phyloP scores from a whole-genome alignment of 1,140 invertebrate species.

The Drosophila neocordata region DNA sequence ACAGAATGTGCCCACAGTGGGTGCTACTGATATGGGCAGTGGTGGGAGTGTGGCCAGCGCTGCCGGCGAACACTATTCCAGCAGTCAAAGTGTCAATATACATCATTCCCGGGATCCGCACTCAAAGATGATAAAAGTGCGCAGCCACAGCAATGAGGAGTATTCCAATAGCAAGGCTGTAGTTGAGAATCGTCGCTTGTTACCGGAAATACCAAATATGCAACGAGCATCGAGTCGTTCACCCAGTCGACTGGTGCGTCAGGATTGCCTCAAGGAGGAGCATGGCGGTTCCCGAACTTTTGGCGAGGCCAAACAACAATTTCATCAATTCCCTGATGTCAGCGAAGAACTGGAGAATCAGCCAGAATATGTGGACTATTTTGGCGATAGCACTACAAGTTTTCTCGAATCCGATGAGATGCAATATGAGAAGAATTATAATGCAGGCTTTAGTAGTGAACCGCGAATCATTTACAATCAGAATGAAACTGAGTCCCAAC shows the following conservation, averaged over 20 bases:
- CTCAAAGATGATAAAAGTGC: constrained; percentile 82
- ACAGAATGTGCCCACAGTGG: constrained; percentile 77
- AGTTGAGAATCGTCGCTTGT: constrained; percentile 66
- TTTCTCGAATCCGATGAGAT: constrained; percentile 80
- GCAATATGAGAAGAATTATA: constrained; percentile 79
- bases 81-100: constrained; percentile 82
- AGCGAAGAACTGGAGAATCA: constrained; percentile 69
- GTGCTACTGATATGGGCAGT: constrained; percentile 55
- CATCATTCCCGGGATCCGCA: constrained; percentile 73
- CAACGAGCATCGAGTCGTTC: constrained; percentile 62
- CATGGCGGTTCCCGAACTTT: constrained; percentile 64
- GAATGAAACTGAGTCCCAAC: constrained; percentile 63
- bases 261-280: constrained; percentile 80
- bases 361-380: constrained; percentile 77
- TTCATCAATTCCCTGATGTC: constrained; percentile 76
- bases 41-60: constrained; percentile 57
- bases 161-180: constrained; percentile 72
- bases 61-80: constrained; percentile 77
- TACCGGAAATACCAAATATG: constrained; percentile 77
- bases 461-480: constrained; percentile 80
- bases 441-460: constrained; percentile 76
- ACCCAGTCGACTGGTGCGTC: constrained; percentile 76
- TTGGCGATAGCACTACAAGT: constrained; percentile 71
- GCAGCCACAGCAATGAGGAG: constrained; percentile 82
- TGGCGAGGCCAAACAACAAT: constrained; percentile 81